phyloP scores from a whole-genome alignment of 2,113 vertebrate genomes.

The Thinocorus orbignyianus region DNA sequence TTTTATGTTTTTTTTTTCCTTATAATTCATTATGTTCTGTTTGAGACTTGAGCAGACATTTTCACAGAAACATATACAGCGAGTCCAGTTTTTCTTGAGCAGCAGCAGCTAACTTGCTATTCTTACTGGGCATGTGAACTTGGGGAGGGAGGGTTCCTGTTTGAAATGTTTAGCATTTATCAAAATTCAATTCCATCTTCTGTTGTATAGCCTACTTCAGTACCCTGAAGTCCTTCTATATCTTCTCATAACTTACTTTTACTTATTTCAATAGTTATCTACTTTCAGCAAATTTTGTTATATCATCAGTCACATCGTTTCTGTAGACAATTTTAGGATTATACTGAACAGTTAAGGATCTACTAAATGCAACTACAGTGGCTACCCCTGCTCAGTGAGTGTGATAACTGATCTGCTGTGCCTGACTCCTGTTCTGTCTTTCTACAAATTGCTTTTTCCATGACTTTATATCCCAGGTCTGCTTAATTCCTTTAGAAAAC shows the following conservation, averaged over 20 bases:
- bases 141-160: background rate
- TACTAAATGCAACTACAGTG: background rate
- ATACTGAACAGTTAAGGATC: background rate
- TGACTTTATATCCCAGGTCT: background rate
- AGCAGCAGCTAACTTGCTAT: background rate
- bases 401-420: background rate
- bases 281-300: background rate
- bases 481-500: background rate
- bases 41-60: background rate
- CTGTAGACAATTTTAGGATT: background rate
- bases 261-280: background rate
- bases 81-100: background rate
- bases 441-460: background rate
- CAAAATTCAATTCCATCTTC: background rate
- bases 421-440: background rate
- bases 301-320: background rate
- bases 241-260: background rate
- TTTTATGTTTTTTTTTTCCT: background rate
- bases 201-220: background rate
- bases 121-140: background rate
- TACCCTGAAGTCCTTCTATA: background rate
- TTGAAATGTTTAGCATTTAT: background rate
- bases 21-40: background rate
- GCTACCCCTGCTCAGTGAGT: background rate
- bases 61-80: background rate